These are phyloP conservation scores for Platorchestia sp. DNA, from an alignment of 1,140 invertebrate species.

Conservation along the genomic window DNA sequence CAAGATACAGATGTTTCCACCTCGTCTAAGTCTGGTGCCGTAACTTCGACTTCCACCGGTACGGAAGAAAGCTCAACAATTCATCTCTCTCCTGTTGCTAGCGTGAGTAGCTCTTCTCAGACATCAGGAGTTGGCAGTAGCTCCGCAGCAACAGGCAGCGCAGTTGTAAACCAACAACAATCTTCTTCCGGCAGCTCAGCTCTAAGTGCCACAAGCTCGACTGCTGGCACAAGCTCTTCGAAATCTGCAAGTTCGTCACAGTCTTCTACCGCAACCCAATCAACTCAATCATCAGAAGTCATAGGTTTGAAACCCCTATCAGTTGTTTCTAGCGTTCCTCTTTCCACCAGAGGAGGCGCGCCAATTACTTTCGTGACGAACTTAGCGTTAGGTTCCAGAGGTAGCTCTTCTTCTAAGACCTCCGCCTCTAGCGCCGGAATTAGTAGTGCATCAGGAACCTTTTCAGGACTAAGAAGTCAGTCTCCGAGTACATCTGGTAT, in stretches of 20 bases:
- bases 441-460: neutral
- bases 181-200: neutral
- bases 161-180: neutral
- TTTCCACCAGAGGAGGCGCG: neutral
- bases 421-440: neutral
- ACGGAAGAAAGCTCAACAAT: neutral
- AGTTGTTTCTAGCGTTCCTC: neutral
- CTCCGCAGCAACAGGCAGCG: neutral
- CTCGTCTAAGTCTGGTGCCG: neutral
- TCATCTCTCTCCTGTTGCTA: neutral
- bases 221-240: neutral
- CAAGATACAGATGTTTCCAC: neutral
- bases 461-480: neutral
- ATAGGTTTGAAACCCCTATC: neutral
- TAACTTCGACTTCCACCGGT: neutral
- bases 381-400: neutral
- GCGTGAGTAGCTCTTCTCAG: neutral
- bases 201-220: neutral
- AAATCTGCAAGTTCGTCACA: neutral
- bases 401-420: neutral
- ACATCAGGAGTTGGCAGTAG: neutral
- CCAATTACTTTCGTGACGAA: neutral
- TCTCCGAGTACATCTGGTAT: constrained; percentile 2
- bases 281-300: neutral
- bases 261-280: neutral